Percentiles rank a stretch among this genome's conserved stretches.
These are phyloP conservation scores for Pristionchus arcanus DNA, from an alignment of 2,888 invertebrate genomes.

Conservation along the genomic window DNA sequence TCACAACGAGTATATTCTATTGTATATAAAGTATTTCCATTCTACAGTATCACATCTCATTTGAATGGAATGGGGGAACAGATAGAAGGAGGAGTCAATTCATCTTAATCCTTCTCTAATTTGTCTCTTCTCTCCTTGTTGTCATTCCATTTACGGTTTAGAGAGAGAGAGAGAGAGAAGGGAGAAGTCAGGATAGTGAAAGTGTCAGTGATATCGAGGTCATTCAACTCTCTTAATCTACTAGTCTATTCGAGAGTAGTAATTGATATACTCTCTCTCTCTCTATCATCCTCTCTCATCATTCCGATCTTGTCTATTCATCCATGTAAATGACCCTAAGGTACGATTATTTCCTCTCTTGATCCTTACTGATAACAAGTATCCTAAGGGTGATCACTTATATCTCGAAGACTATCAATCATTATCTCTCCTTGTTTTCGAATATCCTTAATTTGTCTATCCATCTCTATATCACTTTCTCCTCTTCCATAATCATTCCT, in stretches of 20 bases:
- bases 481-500: slow-evolving; percentile 23
- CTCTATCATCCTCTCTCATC: slow-evolving; percentile 9
- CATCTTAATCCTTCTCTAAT: slow-evolving; percentile 41
- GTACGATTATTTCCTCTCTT: slow-evolving; percentile 29
- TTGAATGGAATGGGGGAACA: slow-evolving; percentile 33
- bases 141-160: slow-evolving; percentile 38
- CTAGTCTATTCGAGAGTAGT: slow-evolving; percentile 39
- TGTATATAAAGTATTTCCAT: slow-evolving; percentile 19
- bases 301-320: slow-evolving; percentile 30
- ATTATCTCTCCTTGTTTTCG: slow-evolving; percentile 5
- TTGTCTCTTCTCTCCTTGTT: slow-evolving; percentile 46
- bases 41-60: background rate
- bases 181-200: slow-evolving; percentile 37
- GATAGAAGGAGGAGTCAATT: background rate
- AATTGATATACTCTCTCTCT: background rate
- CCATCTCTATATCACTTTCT: slow-evolving; percentile 17
- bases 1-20: slow-evolving; percentile 33
- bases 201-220: slow-evolving; percentile 39
- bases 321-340: slow-evolving; percentile 12
- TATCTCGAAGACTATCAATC: slow-evolving; percentile 25
- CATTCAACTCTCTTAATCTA: background rate
- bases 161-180: background rate
- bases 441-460: slow-evolving; percentile 13
- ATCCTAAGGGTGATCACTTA: slow-evolving; percentile 2
- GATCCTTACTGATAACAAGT: slow-evolving; percentile 26